A percentile compares a stretch with the other conserved stretches of the same genome.
These are phyloP conservation scores for Cydia amplana DNA, from an alignment of 1,140 invertebrate species.

Conservation along the genomic window DNA sequence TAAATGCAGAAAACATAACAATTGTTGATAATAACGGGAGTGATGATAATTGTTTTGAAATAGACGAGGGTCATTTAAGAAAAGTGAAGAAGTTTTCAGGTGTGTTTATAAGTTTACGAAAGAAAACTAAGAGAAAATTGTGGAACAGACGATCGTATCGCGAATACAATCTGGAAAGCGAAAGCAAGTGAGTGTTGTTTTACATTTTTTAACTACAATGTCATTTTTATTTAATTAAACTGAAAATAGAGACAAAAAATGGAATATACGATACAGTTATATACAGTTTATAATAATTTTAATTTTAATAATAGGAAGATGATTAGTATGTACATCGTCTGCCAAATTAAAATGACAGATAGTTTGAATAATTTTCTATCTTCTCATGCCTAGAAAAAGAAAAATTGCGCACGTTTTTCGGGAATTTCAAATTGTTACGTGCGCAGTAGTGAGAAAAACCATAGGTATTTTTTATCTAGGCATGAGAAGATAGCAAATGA, in stretches of 20 bases:
- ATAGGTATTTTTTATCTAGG: no score
- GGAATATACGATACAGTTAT: not conserved
- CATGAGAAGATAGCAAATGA: no score
- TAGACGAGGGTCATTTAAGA: not conserved
- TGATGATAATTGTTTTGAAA: not conserved
- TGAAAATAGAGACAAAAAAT: no score
- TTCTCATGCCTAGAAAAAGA: no score
- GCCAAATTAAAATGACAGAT: no score
- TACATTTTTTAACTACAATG: not conserved
- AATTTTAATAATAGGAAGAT: not conserved
- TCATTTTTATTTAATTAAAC: not conserved
- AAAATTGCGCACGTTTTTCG: no score
- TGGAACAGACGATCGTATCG: not conserved
- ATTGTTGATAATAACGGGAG: not conserved
- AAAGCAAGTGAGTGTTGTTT: not conserved
- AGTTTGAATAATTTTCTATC: no score
- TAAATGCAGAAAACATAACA: not conserved
- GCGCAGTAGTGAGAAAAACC: no score
- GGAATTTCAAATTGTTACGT: no score
- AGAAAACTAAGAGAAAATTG: constrained; percentile 7
- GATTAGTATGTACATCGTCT: no score
- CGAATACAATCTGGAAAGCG: not conserved
- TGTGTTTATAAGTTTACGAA: constrained; percentile 6
- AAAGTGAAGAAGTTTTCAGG: not conserved
- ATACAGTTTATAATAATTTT: not conserved